Percentiles rank a stretch among this genome's conserved stretches.
Evolutionary conservation across 2,888 invertebrate species (phyloP).

Genomic region (Heliothis peltigera): DNA sequence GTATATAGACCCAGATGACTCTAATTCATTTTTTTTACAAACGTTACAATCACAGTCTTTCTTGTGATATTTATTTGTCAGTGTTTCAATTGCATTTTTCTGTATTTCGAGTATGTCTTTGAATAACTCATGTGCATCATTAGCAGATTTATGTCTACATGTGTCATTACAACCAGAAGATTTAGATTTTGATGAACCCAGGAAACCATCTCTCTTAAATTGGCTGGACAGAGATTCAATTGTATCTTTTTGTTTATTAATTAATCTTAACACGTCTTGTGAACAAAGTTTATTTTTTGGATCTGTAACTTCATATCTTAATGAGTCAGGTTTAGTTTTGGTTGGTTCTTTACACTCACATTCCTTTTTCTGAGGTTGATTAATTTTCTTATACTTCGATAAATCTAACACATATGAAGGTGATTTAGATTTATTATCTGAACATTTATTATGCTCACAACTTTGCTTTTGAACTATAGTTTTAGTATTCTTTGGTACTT

Average conservation of each 20-base stretch:
- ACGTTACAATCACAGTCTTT: conserved; percentile 1
- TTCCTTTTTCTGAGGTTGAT: neutral
- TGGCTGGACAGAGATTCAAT: neutral
- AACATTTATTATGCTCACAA: neutral
- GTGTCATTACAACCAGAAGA: neutral
- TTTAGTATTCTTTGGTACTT: neutral
- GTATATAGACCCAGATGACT: conserved; percentile 1
- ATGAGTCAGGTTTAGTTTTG: neutral
- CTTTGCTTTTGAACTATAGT: neutral
- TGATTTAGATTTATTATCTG: neutral
- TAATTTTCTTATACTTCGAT: neutral
- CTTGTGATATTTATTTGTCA: conserved; percentile 6
- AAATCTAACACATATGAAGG: neutral
- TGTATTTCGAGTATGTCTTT: conserved; percentile 9
- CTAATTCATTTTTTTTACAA: conserved; percentile 11
- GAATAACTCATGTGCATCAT: conserved; percentile 24
- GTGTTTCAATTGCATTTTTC: conserved; percentile 4
- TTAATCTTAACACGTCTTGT: neutral
- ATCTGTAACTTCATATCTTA: neutral
- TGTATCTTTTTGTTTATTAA: neutral
- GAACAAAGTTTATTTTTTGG: conserved; percentile 5
- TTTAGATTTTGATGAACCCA: neutral
- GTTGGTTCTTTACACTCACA: neutral
- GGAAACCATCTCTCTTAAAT: neutral
- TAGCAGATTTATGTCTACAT: neutral